Base-by-base conservation (phyloP, 1,140 invertebrate genomes). In the Gryon sp. region DNA sequence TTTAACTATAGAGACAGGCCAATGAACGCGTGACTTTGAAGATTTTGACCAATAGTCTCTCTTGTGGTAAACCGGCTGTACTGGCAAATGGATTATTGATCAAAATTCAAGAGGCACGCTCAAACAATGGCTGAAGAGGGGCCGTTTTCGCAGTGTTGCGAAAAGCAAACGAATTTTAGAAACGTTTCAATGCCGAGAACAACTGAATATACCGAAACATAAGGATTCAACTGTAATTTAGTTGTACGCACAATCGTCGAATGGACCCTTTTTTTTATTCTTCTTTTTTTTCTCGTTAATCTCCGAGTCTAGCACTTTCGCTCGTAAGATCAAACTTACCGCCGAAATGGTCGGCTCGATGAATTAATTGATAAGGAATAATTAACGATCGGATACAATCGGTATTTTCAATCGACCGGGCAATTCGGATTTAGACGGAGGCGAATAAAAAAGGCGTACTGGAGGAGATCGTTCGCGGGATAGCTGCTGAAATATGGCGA, bases 401-500 rank as follows among this genome's bases (percentile, higher is more conserved):
- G 63, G 73, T 43, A 66, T 53, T 76, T 60, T 69, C 73, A 66
- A 76, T 62, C 63, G 72, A 34, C 3, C 32, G 63, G 45, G 8
- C 36, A 55, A 65, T 62, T 55, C 38, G 30, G 48, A 57, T 59
- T 73, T 40, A 60, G 60, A 41, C 57, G 46, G 15, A 16, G 43
- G 43, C 43, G 59, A 65, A 72, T 28, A 36, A 50, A 65, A 73
- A 57, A 38, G 19, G 15, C 28, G 20, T 36, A 24, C 4, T 41
- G 45, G 46, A 40, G 52, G 26, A 75, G 76, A 79, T 79, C 65
- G 53, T 52, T n/a, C 48, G 22, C 43, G 52, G 52, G 78, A 82
- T 80, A 83, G 68, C 41, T 60, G 60, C 43, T 80, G 74, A 81
- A 82, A 81, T 81, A 83, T 82, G 46, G 79, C 73, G 75, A 82